phyloP scores from a whole-genome alignment of 1,140 invertebrate species.

The Plutomurus gul region DNA sequence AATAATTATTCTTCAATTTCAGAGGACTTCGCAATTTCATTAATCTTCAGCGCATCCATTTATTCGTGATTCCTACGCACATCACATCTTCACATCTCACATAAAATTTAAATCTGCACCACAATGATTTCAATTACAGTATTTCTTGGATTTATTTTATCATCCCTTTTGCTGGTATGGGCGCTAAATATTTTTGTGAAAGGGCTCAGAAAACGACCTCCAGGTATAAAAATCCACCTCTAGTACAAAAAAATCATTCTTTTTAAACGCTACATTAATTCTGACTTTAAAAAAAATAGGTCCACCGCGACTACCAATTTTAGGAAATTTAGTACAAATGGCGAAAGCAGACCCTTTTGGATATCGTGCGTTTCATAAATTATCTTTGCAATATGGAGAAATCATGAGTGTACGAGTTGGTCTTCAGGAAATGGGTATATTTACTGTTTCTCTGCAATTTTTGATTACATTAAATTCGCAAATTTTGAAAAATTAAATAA shows the following conservation, averaged over 20 bases:
- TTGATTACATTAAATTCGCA: background rate
- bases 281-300: constrained; percentile 9
- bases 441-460: background rate
- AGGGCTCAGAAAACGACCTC: background rate
- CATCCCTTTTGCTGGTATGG: background rate
- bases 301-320: constrained; percentile 37
- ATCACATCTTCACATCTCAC: too few relatives aligned
- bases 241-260: background rate
- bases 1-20: too few relatives aligned
- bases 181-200: background rate
- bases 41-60: too few relatives aligned
- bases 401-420: constrained; percentile 50
- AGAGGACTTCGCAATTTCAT: too few relatives aligned
- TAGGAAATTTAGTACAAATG: constrained; percentile 50
- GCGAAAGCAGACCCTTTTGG: constrained; percentile 35
- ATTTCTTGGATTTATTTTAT: background rate
- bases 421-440: constrained; percentile 43
- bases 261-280: background rate
- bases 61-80: too few relatives aligned
- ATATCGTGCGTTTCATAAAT: constrained; percentile 40
- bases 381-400: constrained; percentile 47
- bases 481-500: background rate
- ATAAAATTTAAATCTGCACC: too few relatives aligned
- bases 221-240: background rate
- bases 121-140: background rate